phyloP scores from a whole-genome alignment of 2,113 vertebrate species.

The Glareola pratincola region DNA sequence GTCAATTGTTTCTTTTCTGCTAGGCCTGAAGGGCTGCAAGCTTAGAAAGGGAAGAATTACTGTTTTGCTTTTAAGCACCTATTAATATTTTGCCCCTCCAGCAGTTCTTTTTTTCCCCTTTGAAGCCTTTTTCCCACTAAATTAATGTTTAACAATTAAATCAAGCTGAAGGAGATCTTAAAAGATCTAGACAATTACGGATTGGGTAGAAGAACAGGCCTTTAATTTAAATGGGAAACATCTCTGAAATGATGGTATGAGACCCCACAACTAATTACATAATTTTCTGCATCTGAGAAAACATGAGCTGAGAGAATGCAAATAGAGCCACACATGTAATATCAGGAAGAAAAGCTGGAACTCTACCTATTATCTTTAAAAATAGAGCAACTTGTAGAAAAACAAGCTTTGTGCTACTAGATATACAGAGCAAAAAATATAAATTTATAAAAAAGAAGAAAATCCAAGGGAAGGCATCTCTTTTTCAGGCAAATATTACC shows the following conservation, averaged over 20 bases:
- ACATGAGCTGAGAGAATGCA: slow-evolving; percentile 80
- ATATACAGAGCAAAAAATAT: not conserved
- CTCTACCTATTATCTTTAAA: slow-evolving; percentile 55
- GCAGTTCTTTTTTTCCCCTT: slow-evolving; percentile 71
- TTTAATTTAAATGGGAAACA: slow-evolving; percentile 86
- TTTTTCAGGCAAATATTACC: not conserved
- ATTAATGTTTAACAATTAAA: slow-evolving; percentile 87
- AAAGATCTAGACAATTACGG: slow-evolving; percentile 82
- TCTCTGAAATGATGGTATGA: slow-evolving; percentile 77
- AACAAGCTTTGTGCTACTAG: slow-evolving; percentile 37
- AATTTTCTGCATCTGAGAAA: slow-evolving; percentile 96
- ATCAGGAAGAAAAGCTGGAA: slow-evolving; percentile 60
- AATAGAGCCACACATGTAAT: slow-evolving; percentile 70
- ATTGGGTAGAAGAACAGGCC: slow-evolving; percentile 79
- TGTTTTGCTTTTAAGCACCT: slow-evolving; percentile 82
- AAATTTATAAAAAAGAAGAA: not conserved
- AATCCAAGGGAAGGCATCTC: not conserved
- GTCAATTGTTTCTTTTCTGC: slow-evolving; percentile 85
- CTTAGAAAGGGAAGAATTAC: slow-evolving; percentile 87
- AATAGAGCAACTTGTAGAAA: slow-evolving; percentile 46
- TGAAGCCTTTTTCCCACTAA: slow-evolving; percentile 79
- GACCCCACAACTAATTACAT: slow-evolving; percentile 91
- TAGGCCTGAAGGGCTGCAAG: slow-evolving; percentile 84
- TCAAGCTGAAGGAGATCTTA: slow-evolving; percentile 81
- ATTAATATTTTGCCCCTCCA: slow-evolving; percentile 82